These are phyloP conservation scores for Acipenser ruthenus DNA, from an alignment of 2,797 vertebrate genomes.

Conservation along the genomic window DNA sequence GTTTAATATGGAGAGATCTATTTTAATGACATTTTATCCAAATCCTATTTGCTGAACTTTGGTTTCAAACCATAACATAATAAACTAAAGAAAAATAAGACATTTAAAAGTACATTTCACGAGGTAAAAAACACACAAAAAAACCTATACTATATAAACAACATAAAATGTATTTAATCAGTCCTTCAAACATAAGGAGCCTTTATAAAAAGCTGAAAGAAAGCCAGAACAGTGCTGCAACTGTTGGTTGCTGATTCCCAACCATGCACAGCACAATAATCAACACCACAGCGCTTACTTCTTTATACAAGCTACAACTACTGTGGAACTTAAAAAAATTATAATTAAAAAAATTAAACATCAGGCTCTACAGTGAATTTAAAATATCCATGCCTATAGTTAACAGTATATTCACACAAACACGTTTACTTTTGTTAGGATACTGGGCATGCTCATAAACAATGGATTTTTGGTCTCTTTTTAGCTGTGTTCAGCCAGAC, in stretches of 20 bases:
- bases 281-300: conserved; percentile 20
- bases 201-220: background rate
- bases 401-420: conserved; percentile 1
- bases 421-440: background rate
- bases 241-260: background rate
- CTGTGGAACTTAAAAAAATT: background rate
- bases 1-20: conserved; percentile 38
- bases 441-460: conserved; percentile 15
- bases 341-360: background rate
- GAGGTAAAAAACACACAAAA: background rate
- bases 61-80: conserved; percentile 31
- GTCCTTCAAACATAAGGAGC: background rate
- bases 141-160: too few species aligned
- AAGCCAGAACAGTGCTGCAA: background rate
- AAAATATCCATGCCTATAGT: background rate
- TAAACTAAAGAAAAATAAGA: conserved; percentile 28
- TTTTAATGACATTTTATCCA: conserved; percentile 40
- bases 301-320: conserved; percentile 9
- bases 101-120: background rate
- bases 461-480: conserved; percentile 24
- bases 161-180: too few species aligned
- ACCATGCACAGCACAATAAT: conserved; percentile 12
- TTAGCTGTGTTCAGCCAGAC: conserved; percentile 9
- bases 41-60: conserved; percentile 36
- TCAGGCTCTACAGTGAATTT: background rate